phyloP scores from a whole-genome alignment of 1,140 invertebrate genomes.

The Hetaerina americana region DNA sequence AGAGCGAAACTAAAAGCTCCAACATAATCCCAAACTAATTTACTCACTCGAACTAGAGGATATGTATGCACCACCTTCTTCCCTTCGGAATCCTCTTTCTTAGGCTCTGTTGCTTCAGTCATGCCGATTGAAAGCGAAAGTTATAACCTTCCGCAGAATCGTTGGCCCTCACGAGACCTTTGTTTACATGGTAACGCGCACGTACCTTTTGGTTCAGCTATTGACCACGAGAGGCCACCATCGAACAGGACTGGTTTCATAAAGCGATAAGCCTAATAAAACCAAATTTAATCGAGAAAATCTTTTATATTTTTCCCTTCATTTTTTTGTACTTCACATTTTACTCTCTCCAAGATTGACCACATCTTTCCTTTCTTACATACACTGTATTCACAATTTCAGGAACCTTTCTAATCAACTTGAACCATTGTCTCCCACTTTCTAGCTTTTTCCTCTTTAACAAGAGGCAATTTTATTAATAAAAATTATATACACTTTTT shows the following conservation, averaged over 20 bases:
- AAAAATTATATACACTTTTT: conserved; percentile 1
- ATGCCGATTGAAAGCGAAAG: no score
- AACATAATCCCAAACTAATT: conserved; percentile 4
- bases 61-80: conserved; percentile 61
- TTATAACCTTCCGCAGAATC: no score
- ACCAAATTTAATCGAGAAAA: no score
- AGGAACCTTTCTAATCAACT: neutral
- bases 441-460: neutral
- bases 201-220: no score
- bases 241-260: no score
- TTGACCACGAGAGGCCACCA: no score
- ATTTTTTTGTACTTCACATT: no score
- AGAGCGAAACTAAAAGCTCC: neutral
- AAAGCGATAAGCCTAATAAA: no score
- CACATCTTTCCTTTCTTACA: neutral
- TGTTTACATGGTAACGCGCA: no score
- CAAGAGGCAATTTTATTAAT: neutral
- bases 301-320: no score
- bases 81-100: conserved; percentile 25
- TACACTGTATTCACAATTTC: neutral
- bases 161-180: no score
- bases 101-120: neutral
- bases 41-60: conserved; percentile 51
- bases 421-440: neutral
- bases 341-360: neutral